Base-by-base conservation (phyloP, 2,888 invertebrate genomes). In the Drosophila kanekoi region DNA sequence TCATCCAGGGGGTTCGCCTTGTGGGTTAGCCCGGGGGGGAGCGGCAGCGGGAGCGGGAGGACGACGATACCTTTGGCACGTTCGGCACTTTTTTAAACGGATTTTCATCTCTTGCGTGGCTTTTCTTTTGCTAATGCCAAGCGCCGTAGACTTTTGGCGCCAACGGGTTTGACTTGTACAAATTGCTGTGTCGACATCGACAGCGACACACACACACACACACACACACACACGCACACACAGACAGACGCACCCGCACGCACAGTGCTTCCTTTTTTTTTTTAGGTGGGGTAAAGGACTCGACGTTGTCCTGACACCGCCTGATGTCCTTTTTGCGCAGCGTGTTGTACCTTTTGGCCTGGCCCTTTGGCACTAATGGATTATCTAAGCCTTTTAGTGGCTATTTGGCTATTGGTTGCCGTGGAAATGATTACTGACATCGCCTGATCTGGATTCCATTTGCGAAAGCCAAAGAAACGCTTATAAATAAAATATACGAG, bases 121-220 rank as follows among this genome's bases (percentile, higher is more conserved):
- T 72, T 63, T 63, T 63, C 63, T 63, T 63, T 63, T 63, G 49
- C 63, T 61, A 53, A 67, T 77, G 83, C 77, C 75, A 85, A n/a
- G 72, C 72, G 72, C 80, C 80, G 77, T 90, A 91, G 91, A 91
- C 83, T 84, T 80, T 90, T 86, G 91, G 91, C 91, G 91, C 91
- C 91, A 91, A 84, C 79, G 74, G 80, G 76, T 84, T 90, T 91
- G 91, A 91, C 89, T 91, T 89, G 87, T 89, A 91, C 85, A 91
- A 91, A 91, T 90, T 86, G 88, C 84, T 86, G 79, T 87, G 81
- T 77, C 82, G 88, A 77, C 71, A 67, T 56, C 70, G 63, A 64
- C 63, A 54, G 18, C 33, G 13, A 51, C 37, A 71, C 52, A 47
- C 35, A 56, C 20, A 40, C 51, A 48, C 45, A 52, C 28, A 65